A percentile compares a stretch with the other conserved stretches of the same genome.
These are phyloP conservation scores for Limulus polyphemus DNA, from an alignment of 2,888 invertebrate species.

Conservation along the genomic window DNA sequence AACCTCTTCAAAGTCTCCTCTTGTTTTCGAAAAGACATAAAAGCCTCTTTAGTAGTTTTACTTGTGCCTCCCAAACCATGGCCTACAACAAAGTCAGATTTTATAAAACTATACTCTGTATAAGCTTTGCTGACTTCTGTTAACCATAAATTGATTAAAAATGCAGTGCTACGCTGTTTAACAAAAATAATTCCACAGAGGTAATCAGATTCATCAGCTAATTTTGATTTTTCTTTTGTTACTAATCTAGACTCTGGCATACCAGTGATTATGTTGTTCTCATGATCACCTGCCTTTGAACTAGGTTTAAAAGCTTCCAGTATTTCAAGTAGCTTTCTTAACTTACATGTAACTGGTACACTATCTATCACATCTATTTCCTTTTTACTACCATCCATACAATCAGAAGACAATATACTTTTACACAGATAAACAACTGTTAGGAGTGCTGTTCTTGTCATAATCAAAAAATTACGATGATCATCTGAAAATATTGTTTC, in stretches of 20 bases:
- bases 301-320: background rate
- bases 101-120: conserved; percentile 24
- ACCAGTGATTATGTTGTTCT: too few species aligned
- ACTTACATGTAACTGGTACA: background rate
- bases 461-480: background rate
- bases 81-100: conserved; percentile 61
- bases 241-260: too few species aligned
- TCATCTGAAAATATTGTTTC: background rate
- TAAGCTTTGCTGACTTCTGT: conserved; percentile 33
- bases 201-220: conserved; percentile 44
- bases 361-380: background rate
- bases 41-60: conserved; percentile 52
- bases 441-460: background rate
- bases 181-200: conserved; percentile 88
- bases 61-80: conserved; percentile 35
- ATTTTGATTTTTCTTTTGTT: too few species aligned
- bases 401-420: background rate
- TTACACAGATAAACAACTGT: background rate
- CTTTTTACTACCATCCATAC: too few species aligned
- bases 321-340: background rate
- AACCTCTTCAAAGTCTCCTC: conserved; percentile 44
- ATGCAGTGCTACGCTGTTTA: conserved; percentile 70
- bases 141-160: conserved; percentile 64
- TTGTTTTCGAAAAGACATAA: conserved; percentile 32
- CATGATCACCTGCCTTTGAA: background rate